Percentiles rank a stretch among this genome's conserved stretches.
These are phyloP conservation scores for Planiliza haematocheilus DNA, from an alignment of 2,113 vertebrate genomes.

Conservation along the genomic window DNA sequence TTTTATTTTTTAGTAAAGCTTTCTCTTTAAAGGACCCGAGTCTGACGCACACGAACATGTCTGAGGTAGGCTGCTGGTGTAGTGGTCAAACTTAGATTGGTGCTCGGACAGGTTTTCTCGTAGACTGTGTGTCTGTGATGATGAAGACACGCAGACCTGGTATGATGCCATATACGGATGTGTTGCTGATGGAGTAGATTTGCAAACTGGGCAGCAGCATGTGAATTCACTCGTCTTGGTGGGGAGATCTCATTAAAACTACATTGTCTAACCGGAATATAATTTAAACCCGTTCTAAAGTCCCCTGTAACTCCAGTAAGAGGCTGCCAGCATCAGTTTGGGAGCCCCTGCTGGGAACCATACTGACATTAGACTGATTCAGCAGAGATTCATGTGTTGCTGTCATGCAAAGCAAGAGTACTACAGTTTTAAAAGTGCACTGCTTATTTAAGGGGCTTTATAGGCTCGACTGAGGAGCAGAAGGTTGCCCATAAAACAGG, in stretches of 20 bases:
- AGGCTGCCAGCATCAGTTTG: not conserved
- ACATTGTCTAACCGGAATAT: not conserved
- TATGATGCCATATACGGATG: not conserved
- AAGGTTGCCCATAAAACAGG: slow-evolving; percentile 3
- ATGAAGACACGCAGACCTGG: not conserved
- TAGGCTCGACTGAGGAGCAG: slow-evolving; percentile 1
- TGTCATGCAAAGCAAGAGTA: slow-evolving; percentile 14
- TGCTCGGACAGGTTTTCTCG: not conserved
- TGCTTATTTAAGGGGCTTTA: slow-evolving; percentile 1
- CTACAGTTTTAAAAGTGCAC: slow-evolving; percentile 1
- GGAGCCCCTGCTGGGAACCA: slow-evolving; percentile 7
- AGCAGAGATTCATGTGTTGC: slow-evolving; percentile 33
- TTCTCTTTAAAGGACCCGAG: slow-evolving; percentile 30
- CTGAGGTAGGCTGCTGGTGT: slow-evolving; percentile 45
- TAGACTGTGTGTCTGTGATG: not conserved
- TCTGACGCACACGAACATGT: slow-evolving; percentile 32
- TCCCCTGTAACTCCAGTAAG: not conserved
- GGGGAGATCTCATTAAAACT: not conserved
- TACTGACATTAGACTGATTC: slow-evolving; percentile 24
- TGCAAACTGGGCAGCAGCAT: not conserved
- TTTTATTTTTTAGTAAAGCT: slow-evolving; percentile 24
- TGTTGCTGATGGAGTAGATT: not conserved
- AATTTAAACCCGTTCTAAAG: not conserved
- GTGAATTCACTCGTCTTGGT: too few relatives aligned
- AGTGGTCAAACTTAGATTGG: slow-evolving; percentile 32